phyloP scores from a whole-genome alignment of 2,888 invertebrate genomes.

The Lagria hirta region DNA sequence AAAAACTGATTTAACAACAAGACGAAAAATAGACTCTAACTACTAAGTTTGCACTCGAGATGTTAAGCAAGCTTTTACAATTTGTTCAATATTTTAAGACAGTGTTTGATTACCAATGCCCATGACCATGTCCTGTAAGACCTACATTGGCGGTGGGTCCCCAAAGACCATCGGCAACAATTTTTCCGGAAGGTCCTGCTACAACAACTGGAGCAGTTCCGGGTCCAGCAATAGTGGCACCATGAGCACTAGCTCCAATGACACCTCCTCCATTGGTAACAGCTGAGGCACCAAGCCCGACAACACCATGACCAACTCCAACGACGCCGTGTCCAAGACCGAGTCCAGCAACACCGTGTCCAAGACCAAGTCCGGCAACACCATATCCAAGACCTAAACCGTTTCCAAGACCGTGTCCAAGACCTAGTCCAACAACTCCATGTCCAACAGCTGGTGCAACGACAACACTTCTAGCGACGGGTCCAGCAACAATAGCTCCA shows the following conservation, averaged over 20 bases:
- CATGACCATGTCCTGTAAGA: too few relatives aligned
- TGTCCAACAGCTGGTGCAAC: background rate
- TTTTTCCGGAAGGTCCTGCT: constrained; percentile 38
- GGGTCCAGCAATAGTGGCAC: constrained; percentile 41
- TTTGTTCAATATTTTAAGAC: too few relatives aligned
- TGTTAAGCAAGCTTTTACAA: too few relatives aligned
- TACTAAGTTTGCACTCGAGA: too few relatives aligned
- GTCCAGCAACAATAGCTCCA: background rate
- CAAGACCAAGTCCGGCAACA: constrained; percentile 19
- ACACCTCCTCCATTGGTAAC: constrained; percentile 31
- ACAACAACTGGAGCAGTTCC: constrained; percentile 40
- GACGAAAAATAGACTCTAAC: too few relatives aligned
- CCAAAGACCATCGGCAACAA: constrained; percentile 40
- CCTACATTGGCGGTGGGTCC: constrained; percentile 32
- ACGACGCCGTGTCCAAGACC: constrained; percentile 2
- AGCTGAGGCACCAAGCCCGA: constrained; percentile 24
- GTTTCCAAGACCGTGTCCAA: constrained; percentile 2
- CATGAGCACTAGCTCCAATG: constrained; percentile 37
- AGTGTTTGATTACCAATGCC: too few relatives aligned
- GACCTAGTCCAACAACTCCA: background rate
- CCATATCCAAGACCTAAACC: constrained; percentile 13
- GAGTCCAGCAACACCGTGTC: constrained; percentile 29
- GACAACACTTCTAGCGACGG: background rate
- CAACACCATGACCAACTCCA: background rate
- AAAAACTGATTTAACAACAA: too few relatives aligned